Percentiles rank a stretch among this genome's conserved stretches.
phyloP scores from a whole-genome alignment of 2,888 invertebrate species.

The Myathropa florea region DNA sequence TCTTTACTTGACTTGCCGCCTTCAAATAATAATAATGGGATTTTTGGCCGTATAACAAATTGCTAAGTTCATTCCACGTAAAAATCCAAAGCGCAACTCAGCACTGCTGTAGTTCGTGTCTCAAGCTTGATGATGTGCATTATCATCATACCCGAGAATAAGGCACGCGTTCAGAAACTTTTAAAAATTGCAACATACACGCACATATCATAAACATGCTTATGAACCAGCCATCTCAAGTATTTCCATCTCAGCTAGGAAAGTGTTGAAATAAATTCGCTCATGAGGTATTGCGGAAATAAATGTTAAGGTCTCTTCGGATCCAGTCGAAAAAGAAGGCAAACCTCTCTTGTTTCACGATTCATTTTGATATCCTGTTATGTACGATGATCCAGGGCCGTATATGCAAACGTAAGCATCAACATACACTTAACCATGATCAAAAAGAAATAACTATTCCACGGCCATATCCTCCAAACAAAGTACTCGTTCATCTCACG shows the following conservation, averaged over 20 bases:
- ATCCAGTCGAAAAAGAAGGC: not conserved
- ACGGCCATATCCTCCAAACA: not conserved
- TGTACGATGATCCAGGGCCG: not conserved
- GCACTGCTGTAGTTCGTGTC: no score
- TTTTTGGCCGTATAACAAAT: no score
- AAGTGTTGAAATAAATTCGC: not conserved
- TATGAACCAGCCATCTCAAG: not conserved
- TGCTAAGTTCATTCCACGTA: no score
- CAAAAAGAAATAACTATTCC: not conserved
- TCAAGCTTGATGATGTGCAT: no score
- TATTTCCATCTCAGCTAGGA: not conserved
- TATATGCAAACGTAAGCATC: not conserved
- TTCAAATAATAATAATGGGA: no score
- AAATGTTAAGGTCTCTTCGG: not conserved
- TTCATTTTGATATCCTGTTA: not conserved
- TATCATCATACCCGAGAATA: no score
- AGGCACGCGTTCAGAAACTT: no score
- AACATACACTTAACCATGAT: not conserved
- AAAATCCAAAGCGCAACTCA: no score
- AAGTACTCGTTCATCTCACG: not conserved
- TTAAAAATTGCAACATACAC: no score
- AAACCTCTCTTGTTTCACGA: not conserved
- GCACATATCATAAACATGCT: no score
- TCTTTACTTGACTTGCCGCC: no score
- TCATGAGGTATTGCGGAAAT: not conserved